Evolutionary conservation across 2,888 invertebrate species (phyloP).

Genomic region (Lacanobia oleracea): DNA sequence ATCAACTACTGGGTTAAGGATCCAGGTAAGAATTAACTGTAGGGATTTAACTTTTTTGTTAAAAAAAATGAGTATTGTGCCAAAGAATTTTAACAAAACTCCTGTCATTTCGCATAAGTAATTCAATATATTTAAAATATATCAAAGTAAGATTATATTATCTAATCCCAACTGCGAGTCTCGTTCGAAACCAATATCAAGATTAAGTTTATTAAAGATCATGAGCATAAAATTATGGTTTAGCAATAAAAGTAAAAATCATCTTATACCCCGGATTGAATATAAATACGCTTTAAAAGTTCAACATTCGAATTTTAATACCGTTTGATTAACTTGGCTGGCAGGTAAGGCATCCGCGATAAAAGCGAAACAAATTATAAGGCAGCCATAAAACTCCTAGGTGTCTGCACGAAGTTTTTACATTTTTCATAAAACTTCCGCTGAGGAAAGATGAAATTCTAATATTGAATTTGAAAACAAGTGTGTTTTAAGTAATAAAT

Average conservation of each 20-base stretch:
- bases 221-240: conserved; percentile 40
- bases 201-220: conserved; percentile 13
- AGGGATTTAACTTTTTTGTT: background rate
- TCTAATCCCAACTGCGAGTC: background rate
- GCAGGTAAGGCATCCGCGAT: conserved; percentile 79
- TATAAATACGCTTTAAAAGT: conserved; percentile 62
- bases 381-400: conserved; percentile 88
- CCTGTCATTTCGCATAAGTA: background rate
- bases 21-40: conserved; percentile 87
- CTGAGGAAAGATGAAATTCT: conserved; percentile 87
- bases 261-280: conserved; percentile 52
- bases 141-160: background rate
- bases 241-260: conserved; percentile 49
- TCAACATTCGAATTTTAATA: conserved; percentile 71
- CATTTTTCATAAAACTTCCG: conserved; percentile 90
- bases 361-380: conserved; percentile 89
- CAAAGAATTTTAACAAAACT: background rate
- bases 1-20: conserved; percentile 97
- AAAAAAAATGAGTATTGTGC: too few relatives aligned
- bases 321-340: conserved; percentile 77
- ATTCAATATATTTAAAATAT: background rate
- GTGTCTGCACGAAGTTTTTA: conserved; percentile 88
- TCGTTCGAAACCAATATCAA: conserved; percentile 27
- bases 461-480: conserved; percentile 89
- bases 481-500: conserved; percentile 85